Conservation (phyloP, 2,888 invertebrate species). For the Ormyrus nitidulus region DNA sequence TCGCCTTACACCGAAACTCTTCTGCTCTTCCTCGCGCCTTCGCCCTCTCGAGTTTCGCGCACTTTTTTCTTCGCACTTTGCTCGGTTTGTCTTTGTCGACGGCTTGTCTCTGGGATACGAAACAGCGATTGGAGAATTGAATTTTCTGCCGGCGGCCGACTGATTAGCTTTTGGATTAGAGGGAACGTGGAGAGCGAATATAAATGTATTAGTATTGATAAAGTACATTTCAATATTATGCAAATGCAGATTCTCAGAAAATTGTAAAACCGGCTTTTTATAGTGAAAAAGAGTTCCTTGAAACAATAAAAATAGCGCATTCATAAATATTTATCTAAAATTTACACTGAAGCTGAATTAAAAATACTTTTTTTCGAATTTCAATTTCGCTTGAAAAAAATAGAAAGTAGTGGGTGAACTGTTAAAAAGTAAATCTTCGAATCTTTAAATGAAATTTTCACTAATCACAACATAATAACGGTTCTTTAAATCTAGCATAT, state of each 20-base stretch:
- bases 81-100: conserved; percentile 10
- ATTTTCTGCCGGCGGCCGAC: neutral
- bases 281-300: too few species aligned
- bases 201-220: neutral
- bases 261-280: neutral
- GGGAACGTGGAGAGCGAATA: neutral
- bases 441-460: too few species aligned
- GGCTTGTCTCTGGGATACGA: neutral
- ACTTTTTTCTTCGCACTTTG: neutral
- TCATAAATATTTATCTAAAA: too few species aligned
- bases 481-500: too few species aligned
- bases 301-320: too few species aligned
- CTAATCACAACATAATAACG: too few species aligned
- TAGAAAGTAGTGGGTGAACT: too few species aligned
- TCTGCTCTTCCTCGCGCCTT: neutral
- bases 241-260: neutral
- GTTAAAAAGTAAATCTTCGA: too few species aligned
- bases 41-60: too few species aligned
- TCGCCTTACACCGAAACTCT: neutral
- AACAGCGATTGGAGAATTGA: conserved; percentile 5
- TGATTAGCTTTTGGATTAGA: neutral
- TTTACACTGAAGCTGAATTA: too few species aligned
- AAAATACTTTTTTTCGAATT: too few species aligned
- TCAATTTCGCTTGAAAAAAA: too few species aligned
- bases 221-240: neutral